A percentile compares a stretch with the other conserved stretches of the same genome.
phyloP scores from a whole-genome alignment of 2,797 vertebrate species.

The Gastrophryne carolinensis region DNA sequence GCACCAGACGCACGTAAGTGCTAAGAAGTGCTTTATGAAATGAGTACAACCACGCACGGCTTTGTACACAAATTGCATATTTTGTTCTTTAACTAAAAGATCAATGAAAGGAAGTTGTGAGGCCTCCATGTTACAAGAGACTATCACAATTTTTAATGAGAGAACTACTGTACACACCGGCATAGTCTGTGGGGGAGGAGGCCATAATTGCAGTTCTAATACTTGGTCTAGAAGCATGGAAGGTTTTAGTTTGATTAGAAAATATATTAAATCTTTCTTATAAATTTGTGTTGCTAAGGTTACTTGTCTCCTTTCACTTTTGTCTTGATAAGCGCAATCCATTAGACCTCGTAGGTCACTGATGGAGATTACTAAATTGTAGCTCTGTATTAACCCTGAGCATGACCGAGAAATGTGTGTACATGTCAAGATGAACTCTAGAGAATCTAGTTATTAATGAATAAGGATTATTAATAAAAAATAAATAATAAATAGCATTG shows the following conservation, averaged over 20 bases:
- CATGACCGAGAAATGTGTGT: no score
- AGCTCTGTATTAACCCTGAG: not conserved
- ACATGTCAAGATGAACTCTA: no score
- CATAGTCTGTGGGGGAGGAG: slow-evolving; percentile 23
- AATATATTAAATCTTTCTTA: slow-evolving; percentile 30
- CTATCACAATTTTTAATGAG: slow-evolving; percentile 10
- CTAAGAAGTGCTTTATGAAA: slow-evolving; percentile 4
- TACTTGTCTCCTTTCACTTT: not conserved
- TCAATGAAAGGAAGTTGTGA: slow-evolving; percentile 26
- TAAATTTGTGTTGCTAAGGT: slow-evolving; percentile 13
- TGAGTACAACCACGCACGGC: slow-evolving; percentile 5
- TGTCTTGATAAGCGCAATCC: not conserved
- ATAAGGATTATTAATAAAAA: no score
- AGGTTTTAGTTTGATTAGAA: slow-evolving; percentile 32
- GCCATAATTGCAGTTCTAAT: slow-evolving; percentile 36
- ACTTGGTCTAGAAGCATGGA: slow-evolving; percentile 23
- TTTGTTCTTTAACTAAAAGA: not conserved
- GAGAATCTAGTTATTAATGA: no score
- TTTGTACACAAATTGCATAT: slow-evolving; percentile 7
- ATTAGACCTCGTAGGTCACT: not conserved
- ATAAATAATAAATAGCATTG: no score
- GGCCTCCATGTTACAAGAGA: slow-evolving; percentile 10
- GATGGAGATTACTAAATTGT: not conserved
- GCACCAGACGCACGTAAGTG: not conserved
- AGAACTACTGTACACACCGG: no score